Evolutionary conservation across 2,888 invertebrate genomes (phyloP).

Genomic region (Netelia inedita): DNA sequence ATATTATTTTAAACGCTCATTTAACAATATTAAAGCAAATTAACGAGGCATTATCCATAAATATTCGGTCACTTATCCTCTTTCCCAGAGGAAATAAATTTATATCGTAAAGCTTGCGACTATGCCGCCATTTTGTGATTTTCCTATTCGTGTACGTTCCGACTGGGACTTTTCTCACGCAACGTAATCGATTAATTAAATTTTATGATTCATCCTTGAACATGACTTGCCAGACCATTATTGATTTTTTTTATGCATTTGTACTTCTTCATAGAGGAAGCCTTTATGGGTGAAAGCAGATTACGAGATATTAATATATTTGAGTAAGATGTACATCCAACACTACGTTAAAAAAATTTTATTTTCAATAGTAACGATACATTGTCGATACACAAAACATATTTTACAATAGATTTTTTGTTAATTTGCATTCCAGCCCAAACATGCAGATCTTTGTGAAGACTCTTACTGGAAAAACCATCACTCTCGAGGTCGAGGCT

Average conservation of each 20-base stretch:
- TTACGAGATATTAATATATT: too few species aligned
- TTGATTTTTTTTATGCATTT: background rate
- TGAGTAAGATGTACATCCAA: too few species aligned
- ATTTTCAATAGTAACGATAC: too few species aligned
- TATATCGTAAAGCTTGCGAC: background rate
- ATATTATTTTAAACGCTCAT: background rate
- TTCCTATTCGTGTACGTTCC: conserved; percentile 28
- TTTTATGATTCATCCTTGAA: background rate
- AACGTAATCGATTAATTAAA: conserved; percentile 1
- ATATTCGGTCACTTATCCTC: background rate
- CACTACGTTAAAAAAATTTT: too few species aligned
- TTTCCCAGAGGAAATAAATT: background rate
- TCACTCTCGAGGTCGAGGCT: conserved; percentile 40
- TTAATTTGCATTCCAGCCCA: conserved; percentile 71
- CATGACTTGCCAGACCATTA: conserved; percentile 8
- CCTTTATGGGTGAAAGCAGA: too few species aligned
- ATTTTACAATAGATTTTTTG: background rate
- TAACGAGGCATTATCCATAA: background rate
- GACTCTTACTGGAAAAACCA: conserved; percentile 90
- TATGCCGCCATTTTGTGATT: conserved; percentile 42
- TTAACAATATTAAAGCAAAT: background rate
- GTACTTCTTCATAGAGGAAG: too few species aligned
- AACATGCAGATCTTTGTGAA: conserved; percentile 98
- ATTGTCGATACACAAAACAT: too few species aligned
- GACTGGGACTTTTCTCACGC: conserved; percentile 5